Conservation (phyloP, 2,113 vertebrate species). For the Crocuta crocuta region DNA sequence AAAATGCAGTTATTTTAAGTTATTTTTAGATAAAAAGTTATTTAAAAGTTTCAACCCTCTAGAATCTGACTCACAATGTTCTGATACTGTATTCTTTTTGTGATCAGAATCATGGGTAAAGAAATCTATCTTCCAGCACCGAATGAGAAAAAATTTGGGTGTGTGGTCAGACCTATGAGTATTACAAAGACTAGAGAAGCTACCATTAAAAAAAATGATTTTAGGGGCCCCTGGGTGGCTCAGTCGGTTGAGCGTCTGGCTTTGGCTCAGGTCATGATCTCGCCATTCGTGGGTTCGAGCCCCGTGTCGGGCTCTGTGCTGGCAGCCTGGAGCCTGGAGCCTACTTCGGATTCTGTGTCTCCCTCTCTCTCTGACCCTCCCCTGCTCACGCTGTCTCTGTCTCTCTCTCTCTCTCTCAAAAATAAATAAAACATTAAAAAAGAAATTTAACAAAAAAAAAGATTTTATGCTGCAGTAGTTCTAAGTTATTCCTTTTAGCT, state of each 20-base stretch:
- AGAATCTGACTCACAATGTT: background rate
- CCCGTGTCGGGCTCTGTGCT: too few relatives aligned
- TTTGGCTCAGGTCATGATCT: too few relatives aligned
- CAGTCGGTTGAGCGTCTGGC: too few relatives aligned
- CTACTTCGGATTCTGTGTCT: too few relatives aligned
- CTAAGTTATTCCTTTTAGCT: constrained; percentile 19
- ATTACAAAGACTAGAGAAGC: background rate
- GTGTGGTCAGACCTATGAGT: background rate
- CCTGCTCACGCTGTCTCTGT: too few relatives aligned
- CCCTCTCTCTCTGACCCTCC: too few relatives aligned
- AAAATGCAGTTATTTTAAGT: background rate
- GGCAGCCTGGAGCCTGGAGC: too few relatives aligned
- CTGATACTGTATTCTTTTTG: background rate
- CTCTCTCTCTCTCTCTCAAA: too few relatives aligned
- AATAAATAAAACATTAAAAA: too few relatives aligned
- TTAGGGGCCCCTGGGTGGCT: too few relatives aligned
- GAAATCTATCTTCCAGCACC: background rate
- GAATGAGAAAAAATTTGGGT: constrained; percentile 11
- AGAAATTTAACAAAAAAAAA: background rate
- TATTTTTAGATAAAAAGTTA: background rate
- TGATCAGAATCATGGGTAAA: constrained; percentile 9
- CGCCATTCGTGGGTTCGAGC: too few relatives aligned
- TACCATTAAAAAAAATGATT: background rate
- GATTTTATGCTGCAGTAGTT: constrained; percentile 12
- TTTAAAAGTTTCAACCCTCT: constrained; percentile 25